Conservation (phyloP, 2,113 vertebrate species). For the Salvelinus namaycush region DNA sequence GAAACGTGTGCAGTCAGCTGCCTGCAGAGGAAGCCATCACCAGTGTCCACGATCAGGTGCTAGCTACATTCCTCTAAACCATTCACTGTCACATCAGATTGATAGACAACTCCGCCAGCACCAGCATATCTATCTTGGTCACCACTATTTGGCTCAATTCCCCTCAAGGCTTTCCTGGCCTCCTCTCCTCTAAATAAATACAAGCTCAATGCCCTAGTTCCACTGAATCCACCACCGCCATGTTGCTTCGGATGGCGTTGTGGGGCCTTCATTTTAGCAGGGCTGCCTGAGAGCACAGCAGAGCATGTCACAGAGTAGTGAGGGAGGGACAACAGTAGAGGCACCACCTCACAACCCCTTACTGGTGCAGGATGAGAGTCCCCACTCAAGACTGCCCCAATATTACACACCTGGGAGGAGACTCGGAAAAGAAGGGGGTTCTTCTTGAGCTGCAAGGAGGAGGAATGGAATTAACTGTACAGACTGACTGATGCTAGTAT, state of each 20-base stretch:
- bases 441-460: not conserved
- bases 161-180: constrained; percentile 7
- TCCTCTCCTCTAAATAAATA: constrained; percentile 19
- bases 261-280: not conserved
- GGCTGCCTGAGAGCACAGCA: not conserved
- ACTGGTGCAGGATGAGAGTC: not conserved
- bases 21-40: not conserved
- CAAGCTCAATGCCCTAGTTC: not conserved
- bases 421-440: not conserved
- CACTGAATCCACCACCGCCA: not conserved
- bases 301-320: not conserved
- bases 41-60: constrained; percentile 19
- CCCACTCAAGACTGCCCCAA: not conserved
- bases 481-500: not conserved
- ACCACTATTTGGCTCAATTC: constrained; percentile 1
- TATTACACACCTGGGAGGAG: not conserved
- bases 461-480: too few relatives aligned
- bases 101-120: constrained; percentile 7
- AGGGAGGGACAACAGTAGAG: not conserved
- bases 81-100: constrained; percentile 14
- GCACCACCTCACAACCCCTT: not conserved
- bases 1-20: constrained; percentile 11
- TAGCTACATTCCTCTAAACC: not conserved
- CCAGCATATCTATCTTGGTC: not conserved
- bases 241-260: not conserved